These are phyloP conservation scores for Leptopilina drosophilae DNA, from an alignment of 2,888 invertebrate species.

Conservation along the genomic window DNA sequence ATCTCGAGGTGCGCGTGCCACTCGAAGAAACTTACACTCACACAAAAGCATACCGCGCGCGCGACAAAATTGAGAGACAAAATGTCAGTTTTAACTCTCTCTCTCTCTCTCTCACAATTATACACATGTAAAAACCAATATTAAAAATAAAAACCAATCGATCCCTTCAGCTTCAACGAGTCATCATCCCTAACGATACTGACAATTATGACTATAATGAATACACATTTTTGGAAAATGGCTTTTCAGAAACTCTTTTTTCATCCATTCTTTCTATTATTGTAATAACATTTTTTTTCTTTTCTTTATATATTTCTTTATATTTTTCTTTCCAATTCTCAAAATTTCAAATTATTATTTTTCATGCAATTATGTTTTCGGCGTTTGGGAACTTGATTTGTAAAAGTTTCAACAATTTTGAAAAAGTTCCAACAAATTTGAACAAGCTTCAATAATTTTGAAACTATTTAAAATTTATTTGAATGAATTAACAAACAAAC, in stretches of 20 bases:
- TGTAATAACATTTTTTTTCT: background rate
- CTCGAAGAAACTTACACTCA: slow-evolving; percentile 13
- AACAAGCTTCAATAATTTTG: too few species aligned
- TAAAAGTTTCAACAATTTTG: too few species aligned
- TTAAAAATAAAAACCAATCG: background rate
- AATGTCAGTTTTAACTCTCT: background rate
- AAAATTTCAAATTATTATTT: too few species aligned
- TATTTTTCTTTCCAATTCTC: too few species aligned
- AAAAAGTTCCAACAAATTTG: too few species aligned
- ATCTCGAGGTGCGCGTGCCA: slow-evolving; percentile 23
- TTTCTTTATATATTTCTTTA: too few species aligned
- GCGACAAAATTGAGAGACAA: background rate
- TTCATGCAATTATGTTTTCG: too few species aligned
- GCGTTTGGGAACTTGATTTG: too few species aligned
- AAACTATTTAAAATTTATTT: too few species aligned
- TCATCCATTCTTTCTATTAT: background rate
- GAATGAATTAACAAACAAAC: too few species aligned
- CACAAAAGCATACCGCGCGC: background rate
- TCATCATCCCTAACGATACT: slow-evolving; percentile 31
- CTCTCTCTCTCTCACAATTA: too few species aligned
- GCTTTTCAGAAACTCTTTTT: background rate
- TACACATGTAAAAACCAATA: background rate
- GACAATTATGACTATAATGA: slow-evolving; percentile 23
- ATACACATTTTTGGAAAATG: background rate
- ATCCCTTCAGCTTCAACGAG: slow-evolving; percentile 14